A percentile compares a stretch with the other conserved stretches of the same genome.
These are phyloP conservation scores for Ptilorrhoa leucosticta DNA, from an alignment of 2,113 vertebrate species.

Conservation along the genomic window DNA sequence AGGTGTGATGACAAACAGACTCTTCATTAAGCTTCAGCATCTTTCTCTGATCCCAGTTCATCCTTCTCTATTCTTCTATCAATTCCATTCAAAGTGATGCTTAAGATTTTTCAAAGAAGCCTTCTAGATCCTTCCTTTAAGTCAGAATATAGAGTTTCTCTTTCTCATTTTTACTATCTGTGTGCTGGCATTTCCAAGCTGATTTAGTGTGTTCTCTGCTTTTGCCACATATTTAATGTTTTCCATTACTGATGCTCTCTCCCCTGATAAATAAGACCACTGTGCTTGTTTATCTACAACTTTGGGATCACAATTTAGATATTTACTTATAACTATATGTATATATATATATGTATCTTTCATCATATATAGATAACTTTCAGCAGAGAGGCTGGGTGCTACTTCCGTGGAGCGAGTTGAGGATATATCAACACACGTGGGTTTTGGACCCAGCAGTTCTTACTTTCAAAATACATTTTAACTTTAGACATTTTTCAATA, in stretches of 20 bases:
- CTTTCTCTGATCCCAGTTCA: conserved; percentile 4
- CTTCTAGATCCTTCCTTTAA: not conserved
- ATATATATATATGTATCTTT: not conserved
- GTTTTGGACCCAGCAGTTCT: not conserved
- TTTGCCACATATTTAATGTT: not conserved
- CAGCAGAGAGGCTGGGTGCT: not conserved
- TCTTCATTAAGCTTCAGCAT: not conserved
- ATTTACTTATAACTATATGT: not conserved
- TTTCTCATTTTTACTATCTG: not conserved
- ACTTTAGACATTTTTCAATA: not conserved
- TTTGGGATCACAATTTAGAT: not conserved
- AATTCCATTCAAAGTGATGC: not conserved
- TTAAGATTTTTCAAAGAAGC: not conserved
- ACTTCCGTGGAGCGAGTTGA: not conserved
- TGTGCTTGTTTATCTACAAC: not conserved
- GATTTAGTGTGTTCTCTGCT: not conserved
- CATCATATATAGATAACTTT: not conserved
- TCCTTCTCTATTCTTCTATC: conserved; percentile 18
- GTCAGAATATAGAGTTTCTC: not conserved
- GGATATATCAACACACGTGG: not conserved
- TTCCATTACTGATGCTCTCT: not conserved
- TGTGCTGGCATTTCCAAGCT: not conserved
- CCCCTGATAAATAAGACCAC: not conserved
- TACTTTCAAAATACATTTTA: not conserved
- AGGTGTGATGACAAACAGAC: not conserved